Conservation (phyloP, 23 tunicate genomes). For the Aplidium turbinatum region DNA sequence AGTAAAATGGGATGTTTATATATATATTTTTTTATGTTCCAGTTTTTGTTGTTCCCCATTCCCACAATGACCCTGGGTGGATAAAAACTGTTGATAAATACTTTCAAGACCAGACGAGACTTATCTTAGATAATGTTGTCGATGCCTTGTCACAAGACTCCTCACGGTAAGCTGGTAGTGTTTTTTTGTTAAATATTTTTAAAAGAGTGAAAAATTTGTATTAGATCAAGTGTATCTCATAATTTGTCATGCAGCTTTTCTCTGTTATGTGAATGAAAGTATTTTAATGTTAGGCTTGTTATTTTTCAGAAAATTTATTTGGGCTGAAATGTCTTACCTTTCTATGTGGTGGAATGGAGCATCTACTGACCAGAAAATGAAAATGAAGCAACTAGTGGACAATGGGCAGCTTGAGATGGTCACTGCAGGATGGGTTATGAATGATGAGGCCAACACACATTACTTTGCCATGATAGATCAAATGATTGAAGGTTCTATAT, state of each 20-base stretch:
- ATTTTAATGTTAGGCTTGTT: neutral
- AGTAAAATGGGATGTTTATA: neutral
- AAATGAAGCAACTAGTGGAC: constrained; percentile 49
- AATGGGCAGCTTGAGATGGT: constrained; percentile 96
- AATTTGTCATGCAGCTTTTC: neutral
- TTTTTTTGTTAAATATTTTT: too few relatives aligned
- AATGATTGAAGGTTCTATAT: constrained; percentile 95
- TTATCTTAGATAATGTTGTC: constrained; percentile 81
- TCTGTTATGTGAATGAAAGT: neutral
- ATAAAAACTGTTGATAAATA: constrained; percentile 89
- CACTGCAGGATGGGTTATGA: constrained; percentile 99
- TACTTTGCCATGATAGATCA: constrained; percentile 99
- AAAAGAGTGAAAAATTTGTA: neutral
- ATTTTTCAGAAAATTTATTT: constrained; percentile 85
- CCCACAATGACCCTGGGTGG: constrained; percentile 99
- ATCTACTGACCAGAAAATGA: constrained; percentile 54
- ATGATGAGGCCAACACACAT: constrained; percentile 99
- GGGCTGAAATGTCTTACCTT: constrained; percentile 98
- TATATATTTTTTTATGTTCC: neutral
- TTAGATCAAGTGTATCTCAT: neutral
- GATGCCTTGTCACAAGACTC: constrained; percentile 71
- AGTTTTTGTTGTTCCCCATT: constrained; percentile 97
- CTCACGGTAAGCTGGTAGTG: constrained; percentile 53
- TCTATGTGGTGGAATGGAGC: constrained; percentile 96
- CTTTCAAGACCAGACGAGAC: constrained; percentile 75